These are phyloP conservation scores for Hybognathus amarus DNA, from an alignment of 2,797 vertebrate genomes.

Conservation along the genomic window DNA sequence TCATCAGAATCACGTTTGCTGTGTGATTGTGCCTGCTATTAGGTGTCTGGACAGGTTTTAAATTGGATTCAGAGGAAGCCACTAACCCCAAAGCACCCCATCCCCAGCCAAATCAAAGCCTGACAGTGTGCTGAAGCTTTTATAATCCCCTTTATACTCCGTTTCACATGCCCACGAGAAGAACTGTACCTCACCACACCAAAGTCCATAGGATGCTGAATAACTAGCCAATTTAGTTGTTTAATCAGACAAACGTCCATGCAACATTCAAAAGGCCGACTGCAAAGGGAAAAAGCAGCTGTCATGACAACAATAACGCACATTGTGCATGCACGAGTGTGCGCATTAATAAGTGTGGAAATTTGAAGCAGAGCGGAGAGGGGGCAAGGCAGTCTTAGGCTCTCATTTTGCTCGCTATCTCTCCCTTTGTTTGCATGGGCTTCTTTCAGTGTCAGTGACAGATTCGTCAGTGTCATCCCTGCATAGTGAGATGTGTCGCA, in stretches of 20 bases:
- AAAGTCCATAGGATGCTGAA: slow-evolving; percentile 42
- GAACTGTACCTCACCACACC: slow-evolving; percentile 46
- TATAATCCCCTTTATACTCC: slow-evolving; percentile 59
- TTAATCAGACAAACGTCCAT: slow-evolving; percentile 45
- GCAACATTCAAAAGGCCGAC: slow-evolving; percentile 18
- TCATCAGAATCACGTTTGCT: slow-evolving; percentile 56
- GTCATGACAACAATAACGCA: slow-evolving; percentile 75
- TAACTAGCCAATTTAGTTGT: slow-evolving; percentile 44
- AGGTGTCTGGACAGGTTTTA: slow-evolving; percentile 58
- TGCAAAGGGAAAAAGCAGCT: slow-evolving; percentile 64
- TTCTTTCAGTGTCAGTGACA: slow-evolving; percentile 72
- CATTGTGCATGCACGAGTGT: slow-evolving; percentile 50
- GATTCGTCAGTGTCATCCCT: slow-evolving; percentile 75
- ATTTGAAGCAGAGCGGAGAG: slow-evolving; percentile 50
- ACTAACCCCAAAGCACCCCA: slow-evolving; percentile 60
- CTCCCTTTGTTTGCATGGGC: slow-evolving; percentile 71
- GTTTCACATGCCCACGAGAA: slow-evolving; percentile 38
- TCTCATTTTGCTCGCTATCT: slow-evolving; percentile 69
- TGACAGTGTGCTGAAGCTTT: slow-evolving; percentile 58
- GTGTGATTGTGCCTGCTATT: slow-evolving; percentile 60
- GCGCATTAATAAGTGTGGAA: slow-evolving; percentile 67
- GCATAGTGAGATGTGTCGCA: slow-evolving; percentile 58
- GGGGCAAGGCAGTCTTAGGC: slow-evolving; percentile 55
- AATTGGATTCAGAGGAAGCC: slow-evolving; percentile 61
- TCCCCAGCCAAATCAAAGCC: slow-evolving; percentile 61